These are phyloP conservation scores for Eclectus roratus DNA, from an alignment of 2,113 vertebrate genomes.

Conservation along the genomic window DNA sequence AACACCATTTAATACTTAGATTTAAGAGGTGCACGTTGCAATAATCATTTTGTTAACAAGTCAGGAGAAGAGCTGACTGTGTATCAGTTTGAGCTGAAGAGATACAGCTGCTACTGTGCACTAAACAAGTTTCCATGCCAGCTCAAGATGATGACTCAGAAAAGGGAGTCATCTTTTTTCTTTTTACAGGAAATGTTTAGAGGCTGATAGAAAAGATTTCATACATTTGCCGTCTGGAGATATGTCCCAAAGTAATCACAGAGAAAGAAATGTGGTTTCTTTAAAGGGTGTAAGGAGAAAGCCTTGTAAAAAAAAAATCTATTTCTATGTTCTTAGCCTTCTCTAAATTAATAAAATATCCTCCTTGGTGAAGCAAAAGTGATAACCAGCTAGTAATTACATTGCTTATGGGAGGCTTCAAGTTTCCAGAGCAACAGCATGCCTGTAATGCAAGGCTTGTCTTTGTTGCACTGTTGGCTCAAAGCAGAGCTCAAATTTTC, in stretches of 20 bases:
- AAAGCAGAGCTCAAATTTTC: constrained; percentile 20
- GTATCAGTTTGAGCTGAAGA: constrained; percentile 3
- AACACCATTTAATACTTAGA: background rate
- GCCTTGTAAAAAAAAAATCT: background rate
- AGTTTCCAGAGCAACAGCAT: constrained; percentile 40
- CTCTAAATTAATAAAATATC: constrained; percentile 10
- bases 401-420: constrained; percentile 23
- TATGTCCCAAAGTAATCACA: background rate
- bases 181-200: background rate
- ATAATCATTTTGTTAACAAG: constrained; percentile 7
- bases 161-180: background rate
- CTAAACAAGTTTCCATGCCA: background rate
- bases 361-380: constrained; percentile 3
- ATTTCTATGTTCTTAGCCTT: background rate
- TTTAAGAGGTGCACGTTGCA: background rate
- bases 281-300: background rate
- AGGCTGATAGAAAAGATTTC: background rate
- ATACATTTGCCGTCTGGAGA: background rate
- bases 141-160: background rate
- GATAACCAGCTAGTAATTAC: constrained; percentile 45
- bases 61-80: background rate
- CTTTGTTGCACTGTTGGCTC: constrained; percentile 32
- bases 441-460: background rate
- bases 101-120: background rate
- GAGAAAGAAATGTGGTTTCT: constrained; percentile 4